These are phyloP conservation scores for Aphodius granarius DNA, from an alignment of 2,888 invertebrate genomes.

Conservation along the genomic window DNA sequence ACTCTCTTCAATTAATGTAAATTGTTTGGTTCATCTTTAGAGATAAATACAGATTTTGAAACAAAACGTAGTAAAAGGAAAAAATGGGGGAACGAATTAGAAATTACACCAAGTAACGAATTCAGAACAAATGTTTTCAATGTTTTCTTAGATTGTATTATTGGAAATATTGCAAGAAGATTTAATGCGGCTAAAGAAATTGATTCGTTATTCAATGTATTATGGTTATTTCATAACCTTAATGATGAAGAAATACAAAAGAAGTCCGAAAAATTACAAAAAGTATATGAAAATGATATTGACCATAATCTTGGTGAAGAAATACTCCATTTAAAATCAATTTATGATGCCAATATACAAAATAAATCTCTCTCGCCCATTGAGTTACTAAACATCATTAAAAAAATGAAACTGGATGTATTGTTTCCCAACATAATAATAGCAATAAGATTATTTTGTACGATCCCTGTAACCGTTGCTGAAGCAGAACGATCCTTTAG, in stretches of 20 bases:
- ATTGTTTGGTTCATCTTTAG: not conserved
- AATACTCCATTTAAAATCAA: not conserved
- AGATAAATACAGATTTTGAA: not conserved
- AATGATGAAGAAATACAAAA: not conserved
- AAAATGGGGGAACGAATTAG: not conserved
- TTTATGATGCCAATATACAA: not conserved
- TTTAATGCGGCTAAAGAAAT: not conserved
- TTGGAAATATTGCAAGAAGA: not conserved
- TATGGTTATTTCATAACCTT: not conserved
- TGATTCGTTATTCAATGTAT: not conserved
- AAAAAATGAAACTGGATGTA: not conserved
- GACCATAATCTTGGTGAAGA: not conserved
- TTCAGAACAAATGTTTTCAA: not conserved
- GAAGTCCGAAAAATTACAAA: not conserved
- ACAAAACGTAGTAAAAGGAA: not conserved
- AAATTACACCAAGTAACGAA: not conserved
- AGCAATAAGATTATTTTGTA: constrained; percentile 31
- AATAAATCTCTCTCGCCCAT: not conserved
- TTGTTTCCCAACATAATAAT: constrained; percentile 30
- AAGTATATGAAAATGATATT: not conserved
- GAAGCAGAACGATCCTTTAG: constrained; percentile 29
- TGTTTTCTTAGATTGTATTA: not conserved
- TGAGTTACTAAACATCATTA: not conserved
- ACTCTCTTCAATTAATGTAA: not conserved
- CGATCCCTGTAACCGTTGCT: constrained; percentile 31